phyloP scores from a whole-genome alignment of 1,140 invertebrate species.

The Aphelenchoides fujianensis region DNA sequence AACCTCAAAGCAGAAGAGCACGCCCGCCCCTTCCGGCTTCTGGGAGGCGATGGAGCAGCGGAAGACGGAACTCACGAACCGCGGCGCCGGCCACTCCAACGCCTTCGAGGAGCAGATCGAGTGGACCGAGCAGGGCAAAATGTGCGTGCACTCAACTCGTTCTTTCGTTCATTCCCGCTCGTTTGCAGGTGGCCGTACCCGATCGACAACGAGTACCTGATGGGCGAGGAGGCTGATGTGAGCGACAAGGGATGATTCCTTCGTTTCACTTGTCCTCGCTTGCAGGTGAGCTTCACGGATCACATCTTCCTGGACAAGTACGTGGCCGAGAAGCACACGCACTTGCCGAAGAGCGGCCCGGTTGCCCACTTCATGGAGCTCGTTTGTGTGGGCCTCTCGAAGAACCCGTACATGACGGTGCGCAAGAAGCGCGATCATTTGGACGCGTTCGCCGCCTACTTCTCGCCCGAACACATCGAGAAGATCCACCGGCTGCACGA shows the following conservation, averaged over 20 bases:
- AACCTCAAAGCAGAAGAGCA: not conserved
- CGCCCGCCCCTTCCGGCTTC: slow-evolving; percentile 23
- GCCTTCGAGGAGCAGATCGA: slow-evolving; percentile 84
- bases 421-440: slow-evolving; percentile 85
- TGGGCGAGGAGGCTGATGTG: slow-evolving; percentile 46
- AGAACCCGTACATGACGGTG: slow-evolving; percentile 84
- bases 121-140: slow-evolving; percentile 87
- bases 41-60: slow-evolving; percentile 33
- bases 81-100: slow-evolving; percentile 70
- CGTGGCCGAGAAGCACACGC: slow-evolving; percentile 63
- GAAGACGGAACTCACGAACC: slow-evolving; percentile 29
- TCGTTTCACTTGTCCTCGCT: slow-evolving; percentile 36
- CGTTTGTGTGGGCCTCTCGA: slow-evolving; percentile 81
- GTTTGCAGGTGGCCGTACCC: slow-evolving; percentile 99
- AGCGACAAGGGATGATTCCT: too few relatives aligned
- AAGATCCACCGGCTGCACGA: slow-evolving; percentile 37
- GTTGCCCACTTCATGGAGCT: slow-evolving; percentile 94
- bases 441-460: slow-evolving; percentile 86
- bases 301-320: slow-evolving; percentile 87
- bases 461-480: slow-evolving; percentile 67
- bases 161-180: too few relatives aligned
- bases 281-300: slow-evolving; percentile 76
- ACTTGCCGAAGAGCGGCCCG: slow-evolving; percentile 74
- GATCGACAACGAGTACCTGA: slow-evolving; percentile 81
- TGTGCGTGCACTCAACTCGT: too few relatives aligned